Base-by-base conservation (phyloP, 2,113 vertebrate genomes). In the Phylloscopus trochiloides region DNA sequence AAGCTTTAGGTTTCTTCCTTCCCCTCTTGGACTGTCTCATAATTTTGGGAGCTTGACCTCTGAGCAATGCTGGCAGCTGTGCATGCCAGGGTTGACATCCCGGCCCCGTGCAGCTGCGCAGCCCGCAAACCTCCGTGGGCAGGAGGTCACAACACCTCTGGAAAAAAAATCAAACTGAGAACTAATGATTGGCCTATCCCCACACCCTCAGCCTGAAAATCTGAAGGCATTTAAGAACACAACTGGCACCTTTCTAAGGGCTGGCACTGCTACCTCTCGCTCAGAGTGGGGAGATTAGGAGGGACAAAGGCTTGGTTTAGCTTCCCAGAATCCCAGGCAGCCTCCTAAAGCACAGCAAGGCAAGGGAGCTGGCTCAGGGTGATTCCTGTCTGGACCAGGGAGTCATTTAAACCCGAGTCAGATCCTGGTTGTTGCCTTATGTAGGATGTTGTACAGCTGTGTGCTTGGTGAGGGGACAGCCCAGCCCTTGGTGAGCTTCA, bases 31-130 rank as follows among this genome's bases (percentile, higher is more conserved):
- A 57, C 32, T 71, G 20, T 29, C 11, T 48, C 0, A 0, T 61
- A 8, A 52, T 63, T 88, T 57, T 1, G 4, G 67, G 90, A 96
- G 87, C 84, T 81, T 90, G 89, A 92, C 85, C 94, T 88, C 31
- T 59, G 88, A 95, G 93, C 85, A 88, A 86, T 93, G 93, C 18
- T 96, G 94, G 93, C 94, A 91, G 90, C 74, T 22, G 31, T 21
- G 36, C 8, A 12, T 84, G 93, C 82, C 92, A 90, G 2, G 22
- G 57, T 24, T 80, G 93, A 88, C 88, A 86, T 84, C 94, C 51
- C 14, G 8, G 72, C 67, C 67, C 54, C 2, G 62, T 43, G 21
- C 70, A 91, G 94, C 93, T 91, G 93, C 48, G 47, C 47, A 59
- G 67, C 40, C 42, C 8, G 0, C 66, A 80, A 24, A 80, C 59